Conservation (phyloP, 2,113 vertebrate species). For the Cynocephalus volans region DNA sequence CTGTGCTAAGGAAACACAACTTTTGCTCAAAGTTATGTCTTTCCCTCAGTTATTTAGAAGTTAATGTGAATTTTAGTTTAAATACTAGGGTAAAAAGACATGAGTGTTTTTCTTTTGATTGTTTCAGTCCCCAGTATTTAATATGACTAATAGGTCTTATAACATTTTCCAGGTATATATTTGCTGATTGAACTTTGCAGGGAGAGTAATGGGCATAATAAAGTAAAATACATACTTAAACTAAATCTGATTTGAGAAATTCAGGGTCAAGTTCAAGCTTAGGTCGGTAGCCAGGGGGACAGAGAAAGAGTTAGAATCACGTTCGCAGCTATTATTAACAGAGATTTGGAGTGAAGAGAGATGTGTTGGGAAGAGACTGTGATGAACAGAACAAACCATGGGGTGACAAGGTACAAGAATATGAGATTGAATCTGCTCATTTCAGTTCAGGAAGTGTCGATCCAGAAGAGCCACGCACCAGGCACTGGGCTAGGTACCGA, state of each 20-base stretch:
- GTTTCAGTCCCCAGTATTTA: constrained; percentile 6
- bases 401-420: background rate
- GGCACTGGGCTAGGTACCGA: background rate
- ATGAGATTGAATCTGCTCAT: background rate
- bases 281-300: background rate
- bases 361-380: background rate
- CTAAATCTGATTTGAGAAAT: background rate
- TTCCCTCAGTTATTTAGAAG: background rate
- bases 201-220: background rate
- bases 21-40: background rate
- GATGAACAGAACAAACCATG: background rate
- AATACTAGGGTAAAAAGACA: background rate
- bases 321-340: background rate
- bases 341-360: background rate
- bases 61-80: background rate
- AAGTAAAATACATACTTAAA: background rate
- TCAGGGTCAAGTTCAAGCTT: constrained; percentile 36
- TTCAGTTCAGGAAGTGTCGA: background rate
- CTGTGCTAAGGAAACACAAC: background rate
- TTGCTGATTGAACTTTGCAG: background rate
- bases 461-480: background rate
- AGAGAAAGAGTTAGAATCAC: background rate
- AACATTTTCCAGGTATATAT: background rate
- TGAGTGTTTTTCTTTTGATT: background rate
- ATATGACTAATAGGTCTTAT: background rate